These are phyloP conservation scores for Mus spretus DNA, from an alignment of 2,797 vertebrate species.

Conservation along the genomic window DNA sequence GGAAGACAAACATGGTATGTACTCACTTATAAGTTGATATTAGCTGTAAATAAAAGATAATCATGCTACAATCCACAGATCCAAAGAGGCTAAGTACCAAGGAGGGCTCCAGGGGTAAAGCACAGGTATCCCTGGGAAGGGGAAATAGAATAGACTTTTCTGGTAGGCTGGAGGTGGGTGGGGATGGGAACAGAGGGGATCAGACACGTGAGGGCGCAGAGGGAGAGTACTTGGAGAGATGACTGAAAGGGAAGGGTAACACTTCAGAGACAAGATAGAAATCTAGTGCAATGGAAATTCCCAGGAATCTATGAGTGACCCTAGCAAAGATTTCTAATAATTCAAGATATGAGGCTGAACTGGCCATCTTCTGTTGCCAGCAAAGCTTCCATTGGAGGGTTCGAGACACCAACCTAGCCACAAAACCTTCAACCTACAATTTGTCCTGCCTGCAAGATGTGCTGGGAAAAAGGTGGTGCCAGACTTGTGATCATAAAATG, in stretches of 20 bases:
- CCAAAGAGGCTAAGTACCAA: not conserved
- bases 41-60: not conserved
- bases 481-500: not conserved
- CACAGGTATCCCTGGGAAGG: not conserved
- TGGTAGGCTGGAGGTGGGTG: not conserved
- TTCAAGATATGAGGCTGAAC: not conserved
- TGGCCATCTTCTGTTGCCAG: not conserved
- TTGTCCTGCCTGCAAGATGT: not conserved
- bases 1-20: not conserved
- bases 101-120: not conserved
- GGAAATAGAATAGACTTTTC: not conserved
- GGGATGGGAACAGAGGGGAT: not conserved
- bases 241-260: not conserved
- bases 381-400: not conserved
- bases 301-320: not conserved
- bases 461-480: not conserved
- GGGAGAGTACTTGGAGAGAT: not conserved
- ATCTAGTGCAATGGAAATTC: not conserved
- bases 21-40: not conserved
- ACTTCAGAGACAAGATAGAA: not conserved
- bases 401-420: not conserved
- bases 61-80: not conserved
- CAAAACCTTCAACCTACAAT: not conserved
- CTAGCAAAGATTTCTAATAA: not conserved
- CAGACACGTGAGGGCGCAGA: not conserved